Percentiles rank a stretch among this genome's conserved stretches.
Conservation (phyloP, 2,888 invertebrate genomes). For the Monopis laevigella region DNA sequence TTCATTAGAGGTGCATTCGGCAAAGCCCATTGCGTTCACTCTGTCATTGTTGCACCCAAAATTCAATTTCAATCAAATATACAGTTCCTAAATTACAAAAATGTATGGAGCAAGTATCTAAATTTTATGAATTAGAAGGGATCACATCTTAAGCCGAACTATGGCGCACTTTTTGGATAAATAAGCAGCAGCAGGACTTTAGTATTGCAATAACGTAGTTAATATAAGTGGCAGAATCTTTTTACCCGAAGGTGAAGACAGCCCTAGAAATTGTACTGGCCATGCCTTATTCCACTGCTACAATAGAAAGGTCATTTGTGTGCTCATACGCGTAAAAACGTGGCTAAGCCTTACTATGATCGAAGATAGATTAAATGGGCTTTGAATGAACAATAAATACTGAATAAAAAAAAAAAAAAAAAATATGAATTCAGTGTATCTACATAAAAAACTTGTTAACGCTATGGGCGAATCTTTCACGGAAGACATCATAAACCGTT, state of each 20-base stretch:
- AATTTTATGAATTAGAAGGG: constrained; percentile 12
- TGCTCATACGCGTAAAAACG: constrained; percentile 17
- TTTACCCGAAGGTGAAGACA: constrained; percentile 16
- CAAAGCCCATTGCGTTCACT: too few species aligned
- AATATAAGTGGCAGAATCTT: constrained; percentile 13
- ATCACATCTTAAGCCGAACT: constrained; percentile 11
- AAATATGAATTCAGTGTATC: background rate
- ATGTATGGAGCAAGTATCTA: constrained; percentile 13
- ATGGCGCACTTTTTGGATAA: constrained; percentile 13
- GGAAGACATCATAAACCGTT: constrained; percentile 9
- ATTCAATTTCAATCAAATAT: constrained; percentile 11
- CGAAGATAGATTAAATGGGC: constrained; percentile 17
- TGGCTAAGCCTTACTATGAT: constrained; percentile 18
- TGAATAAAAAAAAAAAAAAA: too few species aligned
- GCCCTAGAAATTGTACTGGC: constrained; percentile 14
- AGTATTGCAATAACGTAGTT: constrained; percentile 13
- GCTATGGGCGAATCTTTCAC: constrained; percentile 15
- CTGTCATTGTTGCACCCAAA: background rate
- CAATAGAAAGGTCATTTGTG: constrained; percentile 17
- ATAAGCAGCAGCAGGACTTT: constrained; percentile 10
- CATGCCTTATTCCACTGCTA: constrained; percentile 17
- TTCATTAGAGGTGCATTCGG: too few species aligned
- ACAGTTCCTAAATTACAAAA: constrained; percentile 13
- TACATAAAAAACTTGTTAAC: constrained; percentile 14
- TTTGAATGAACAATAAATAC: constrained; percentile 1